phyloP scores from a whole-genome alignment of 2,797 vertebrate genomes.

The Mallotus villosus region DNA sequence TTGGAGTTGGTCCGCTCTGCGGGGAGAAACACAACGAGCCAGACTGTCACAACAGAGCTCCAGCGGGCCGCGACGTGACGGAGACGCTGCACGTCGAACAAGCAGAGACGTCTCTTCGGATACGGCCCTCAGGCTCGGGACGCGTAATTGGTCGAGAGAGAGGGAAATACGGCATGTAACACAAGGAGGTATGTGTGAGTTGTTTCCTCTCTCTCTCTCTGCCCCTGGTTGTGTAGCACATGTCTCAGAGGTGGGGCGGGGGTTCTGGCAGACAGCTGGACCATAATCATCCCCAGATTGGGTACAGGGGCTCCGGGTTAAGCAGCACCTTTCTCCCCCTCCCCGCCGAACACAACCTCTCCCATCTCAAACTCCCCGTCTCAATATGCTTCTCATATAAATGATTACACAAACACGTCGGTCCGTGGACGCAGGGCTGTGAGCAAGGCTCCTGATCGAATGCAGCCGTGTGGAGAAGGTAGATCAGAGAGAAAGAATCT shows the following conservation, averaged over 20 bases:
- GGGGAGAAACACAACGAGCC: slow-evolving; percentile 4
- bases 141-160: slow-evolving; percentile 57
- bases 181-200: slow-evolving; percentile 73
- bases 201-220: slow-evolving; percentile 58
- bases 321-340: slow-evolving; percentile 40
- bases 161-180: slow-evolving; percentile 70
- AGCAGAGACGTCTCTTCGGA: slow-evolving; percentile 37
- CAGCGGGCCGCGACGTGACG: slow-evolving; percentile 28
- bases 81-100: slow-evolving; percentile 32
- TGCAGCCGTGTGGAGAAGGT: slow-evolving; percentile 44
- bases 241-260: slow-evolving; percentile 53
- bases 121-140: slow-evolving; percentile 53
- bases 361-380: slow-evolving; percentile 49
- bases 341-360: slow-evolving; percentile 57
- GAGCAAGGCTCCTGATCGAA: slow-evolving; percentile 54
- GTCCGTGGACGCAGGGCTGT: slow-evolving; percentile 46
- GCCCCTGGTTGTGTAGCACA: slow-evolving; percentile 71
- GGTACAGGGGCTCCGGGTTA: slow-evolving; percentile 58
- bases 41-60: slow-evolving; percentile 23
- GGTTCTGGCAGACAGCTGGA: slow-evolving; percentile 71
- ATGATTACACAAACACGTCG: slow-evolving; percentile 66
- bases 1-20: slow-evolving; percentile 96
- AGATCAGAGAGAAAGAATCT: slow-evolving; percentile 44
- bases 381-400: slow-evolving; percentile 66
- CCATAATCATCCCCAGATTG: slow-evolving; percentile 75